Base-by-base conservation (phyloP, 1,140 invertebrate species). In the Neuroterus valhalla region DNA sequence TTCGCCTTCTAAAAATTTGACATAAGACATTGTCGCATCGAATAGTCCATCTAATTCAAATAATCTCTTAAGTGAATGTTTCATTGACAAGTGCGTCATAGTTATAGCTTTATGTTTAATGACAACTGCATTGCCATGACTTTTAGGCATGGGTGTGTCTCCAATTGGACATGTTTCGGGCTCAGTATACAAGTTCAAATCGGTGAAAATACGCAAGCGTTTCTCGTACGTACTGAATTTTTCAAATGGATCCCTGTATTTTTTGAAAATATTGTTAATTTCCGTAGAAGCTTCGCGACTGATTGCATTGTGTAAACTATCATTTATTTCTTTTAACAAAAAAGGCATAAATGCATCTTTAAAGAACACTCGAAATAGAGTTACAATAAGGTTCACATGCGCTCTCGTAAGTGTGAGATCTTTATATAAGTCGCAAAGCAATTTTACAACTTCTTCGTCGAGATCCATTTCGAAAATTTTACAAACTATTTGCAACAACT, bases 161-260 rank as follows among this genome's bases (percentile, higher is more conserved):
- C 23, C 23, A 4, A 52, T 10, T 6, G 48, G 19, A 21, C 17
- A 21, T 8, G 12, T 52, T 52, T 52, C 48, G 0, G 48, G 48
- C 23, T 52, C 48, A 6, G 11, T 21, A 52, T 52, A 52, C 8
- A 21, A 52, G 23, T 31, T 14, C 43, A 69, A 11, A 1, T 44
- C 45, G 46, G 69, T 74, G 23, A 70, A 74, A 42, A 74, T 17
- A 38, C 5, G 2, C 8, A 72, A 52, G 44, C 74, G 21, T 45
- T 68, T 71, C 2, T 70, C 38, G 21, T 71, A 62, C 0, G 62
- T 66, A 31, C 19, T 11, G 68, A 23, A 73, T 31, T 68, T 48
- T 14, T 66, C 42, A 17, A 73, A 73, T 45, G 71, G 71, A 52
- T 73, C 44, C 38, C n/a, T 67, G 44, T 48, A 5, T 11, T 74